A percentile compares a stretch with the other conserved stretches of the same genome.
These are phyloP conservation scores for Phenacoccus solenopsis DNA, from an alignment of 1,140 invertebrate species.

Conservation along the genomic window DNA sequence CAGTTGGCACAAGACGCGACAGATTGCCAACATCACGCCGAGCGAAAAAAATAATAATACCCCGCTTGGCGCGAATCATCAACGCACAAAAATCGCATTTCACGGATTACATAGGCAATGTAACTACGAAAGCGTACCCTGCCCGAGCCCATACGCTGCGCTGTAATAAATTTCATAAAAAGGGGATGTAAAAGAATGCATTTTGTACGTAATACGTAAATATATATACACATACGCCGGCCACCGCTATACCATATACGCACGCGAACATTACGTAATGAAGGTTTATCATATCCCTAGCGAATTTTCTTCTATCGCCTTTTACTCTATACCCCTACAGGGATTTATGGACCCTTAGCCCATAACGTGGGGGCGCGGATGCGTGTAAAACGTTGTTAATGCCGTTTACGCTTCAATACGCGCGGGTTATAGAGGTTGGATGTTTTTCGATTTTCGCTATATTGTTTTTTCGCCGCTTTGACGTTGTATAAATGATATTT, in stretches of 20 bases:
- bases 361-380: not conserved
- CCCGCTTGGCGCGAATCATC: not conserved
- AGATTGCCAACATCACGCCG: too few relatives aligned
- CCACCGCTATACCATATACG: too few relatives aligned
- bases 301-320: slow-evolving; percentile 13
- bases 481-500: slow-evolving; percentile 16
- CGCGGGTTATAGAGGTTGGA: not conserved
- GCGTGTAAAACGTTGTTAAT: slow-evolving; percentile 13
- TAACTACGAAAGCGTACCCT: not conserved
- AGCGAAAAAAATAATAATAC: too few relatives aligned
- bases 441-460: not conserved
- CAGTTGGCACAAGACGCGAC: too few relatives aligned
- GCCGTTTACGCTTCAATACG: slow-evolving; percentile 11
- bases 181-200: slow-evolving; percentile 8
- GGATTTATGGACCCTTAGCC: slow-evolving; percentile 10
- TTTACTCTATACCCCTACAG: not conserved
- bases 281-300: slow-evolving; percentile 17
- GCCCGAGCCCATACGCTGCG: not conserved
- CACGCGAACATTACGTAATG: slow-evolving; percentile 15
- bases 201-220: slow-evolving; percentile 3
- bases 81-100: slow-evolving; percentile 11
- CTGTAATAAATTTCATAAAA: not conserved
- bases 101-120: not conserved
- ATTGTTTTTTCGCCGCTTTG: slow-evolving; percentile 9
- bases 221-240: too few relatives aligned